Conservation (phyloP, 1,140 invertebrate species). For the Rhizoglyphus robini region DNA sequence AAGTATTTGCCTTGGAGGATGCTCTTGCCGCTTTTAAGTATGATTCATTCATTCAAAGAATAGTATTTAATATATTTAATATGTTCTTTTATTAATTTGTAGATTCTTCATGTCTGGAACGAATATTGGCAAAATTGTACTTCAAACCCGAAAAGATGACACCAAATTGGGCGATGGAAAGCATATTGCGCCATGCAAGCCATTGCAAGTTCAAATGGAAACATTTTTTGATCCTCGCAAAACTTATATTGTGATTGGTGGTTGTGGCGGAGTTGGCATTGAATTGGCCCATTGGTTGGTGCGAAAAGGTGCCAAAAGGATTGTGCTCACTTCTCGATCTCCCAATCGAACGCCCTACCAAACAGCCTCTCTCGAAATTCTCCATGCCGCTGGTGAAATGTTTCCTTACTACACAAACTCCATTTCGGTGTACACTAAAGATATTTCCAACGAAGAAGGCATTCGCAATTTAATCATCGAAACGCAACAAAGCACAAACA, state of each 20-base stretch:
- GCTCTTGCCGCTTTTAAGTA: neutral
- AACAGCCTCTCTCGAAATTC: neutral
- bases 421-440: slow-evolving; percentile 51
- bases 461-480: slow-evolving; percentile 38
- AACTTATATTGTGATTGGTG: slow-evolving; percentile 69
- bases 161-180: slow-evolving; percentile 13
- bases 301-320: slow-evolving; percentile 58
- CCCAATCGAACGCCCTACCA: slow-evolving; percentile 45
- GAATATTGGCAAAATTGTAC: slow-evolving; percentile 82
- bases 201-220: slow-evolving; percentile 42
- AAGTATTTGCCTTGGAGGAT: neutral
- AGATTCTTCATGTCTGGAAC: slow-evolving; percentile 85
- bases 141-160: slow-evolving; percentile 33
- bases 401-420: too few species aligned
- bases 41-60: neutral
- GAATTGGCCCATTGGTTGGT: slow-evolving; percentile 83
- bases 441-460: slow-evolving; percentile 48
- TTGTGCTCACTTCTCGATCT: slow-evolving; percentile 73
- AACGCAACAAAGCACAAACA: slow-evolving; percentile 37
- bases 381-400: neutral
- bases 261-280: slow-evolving; percentile 84
- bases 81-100: slow-evolving; percentile 41
- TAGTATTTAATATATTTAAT: slow-evolving; percentile 34
- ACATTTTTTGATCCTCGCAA: slow-evolving; percentile 74
- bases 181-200: too few species aligned